Conservation (phyloP, 2,113 vertebrate genomes). For the Anser brachyrhynchus region DNA sequence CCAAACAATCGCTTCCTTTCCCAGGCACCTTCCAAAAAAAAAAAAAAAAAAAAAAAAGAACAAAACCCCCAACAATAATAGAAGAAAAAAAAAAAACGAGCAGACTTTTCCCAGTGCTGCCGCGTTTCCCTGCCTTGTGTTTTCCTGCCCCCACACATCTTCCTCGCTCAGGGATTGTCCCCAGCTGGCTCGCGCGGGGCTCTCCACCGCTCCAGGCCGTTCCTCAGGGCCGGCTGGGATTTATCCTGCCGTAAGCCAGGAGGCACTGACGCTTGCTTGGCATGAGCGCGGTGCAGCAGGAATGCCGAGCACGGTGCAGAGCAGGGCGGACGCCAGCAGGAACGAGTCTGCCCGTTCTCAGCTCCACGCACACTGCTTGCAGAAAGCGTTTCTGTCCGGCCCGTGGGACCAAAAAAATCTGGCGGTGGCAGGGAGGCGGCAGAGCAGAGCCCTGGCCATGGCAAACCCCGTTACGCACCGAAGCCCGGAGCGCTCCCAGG, state of each 20-base stretch:
- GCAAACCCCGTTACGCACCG: no score
- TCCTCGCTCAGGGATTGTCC: not conserved
- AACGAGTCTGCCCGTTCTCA: no score
- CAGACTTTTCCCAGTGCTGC: conserved; percentile 39
- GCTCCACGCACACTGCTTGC: no score
- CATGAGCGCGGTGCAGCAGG: not conserved
- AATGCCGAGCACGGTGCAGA: not conserved
- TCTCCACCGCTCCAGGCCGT: not conserved
- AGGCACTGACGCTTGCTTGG: not conserved
- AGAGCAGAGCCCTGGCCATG: no score
- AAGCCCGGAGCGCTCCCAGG: no score
- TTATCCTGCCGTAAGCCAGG: not conserved
- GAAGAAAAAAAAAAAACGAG: not conserved
- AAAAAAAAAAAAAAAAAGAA: not conserved
- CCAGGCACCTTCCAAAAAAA: conserved; percentile 63
- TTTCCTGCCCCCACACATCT: conserved; percentile 48
- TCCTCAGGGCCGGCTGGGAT: not conserved
- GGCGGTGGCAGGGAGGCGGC: no score
- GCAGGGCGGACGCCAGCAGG: not conserved
- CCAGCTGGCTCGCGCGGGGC: not conserved
- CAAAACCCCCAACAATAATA: not conserved
- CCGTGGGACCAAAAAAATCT: no score
- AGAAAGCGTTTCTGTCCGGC: no score
- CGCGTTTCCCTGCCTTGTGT: conserved; percentile 9
- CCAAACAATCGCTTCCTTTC: conserved; percentile 71